Percentiles rank a stretch among this genome's conserved stretches.
Conservation (phyloP, 2,888 invertebrate genomes). For the Tipula vernalis region DNA sequence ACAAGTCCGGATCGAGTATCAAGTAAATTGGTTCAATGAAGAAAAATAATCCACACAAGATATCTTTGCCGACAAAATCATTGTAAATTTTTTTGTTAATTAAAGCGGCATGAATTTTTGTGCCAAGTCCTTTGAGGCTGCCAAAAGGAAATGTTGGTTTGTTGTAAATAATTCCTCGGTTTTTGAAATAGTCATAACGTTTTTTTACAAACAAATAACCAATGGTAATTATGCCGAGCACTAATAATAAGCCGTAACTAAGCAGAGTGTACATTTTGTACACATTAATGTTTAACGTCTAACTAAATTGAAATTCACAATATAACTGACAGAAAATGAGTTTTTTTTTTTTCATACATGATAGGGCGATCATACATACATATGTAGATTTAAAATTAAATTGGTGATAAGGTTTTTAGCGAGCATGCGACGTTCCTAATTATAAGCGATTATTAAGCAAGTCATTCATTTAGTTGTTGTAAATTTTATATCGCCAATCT, state of each 20-base stretch:
- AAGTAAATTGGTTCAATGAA: conserved; percentile 15
- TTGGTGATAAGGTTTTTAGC: too few species aligned
- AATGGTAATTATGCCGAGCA: not conserved
- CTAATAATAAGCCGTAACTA: not conserved
- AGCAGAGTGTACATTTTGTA: not conserved
- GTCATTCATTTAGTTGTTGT: too few species aligned
- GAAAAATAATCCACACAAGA: not conserved
- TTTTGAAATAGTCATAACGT: conserved; percentile 21
- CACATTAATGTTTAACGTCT: not conserved
- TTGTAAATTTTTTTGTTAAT: conserved; percentile 23
- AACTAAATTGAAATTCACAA: not conserved
- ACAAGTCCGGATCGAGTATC: conserved; percentile 23
- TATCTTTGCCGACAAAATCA: conserved; percentile 23
- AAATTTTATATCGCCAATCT: too few species aligned
- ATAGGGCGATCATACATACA: too few species aligned
- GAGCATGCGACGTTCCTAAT: too few species aligned
- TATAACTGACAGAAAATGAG: too few species aligned
- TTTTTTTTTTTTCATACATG: too few species aligned
- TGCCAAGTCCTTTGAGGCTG: conserved; percentile 21
- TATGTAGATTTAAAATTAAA: too few species aligned
- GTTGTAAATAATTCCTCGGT: conserved; percentile 24
- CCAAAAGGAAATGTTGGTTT: conserved; percentile 24
- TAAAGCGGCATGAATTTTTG: conserved; percentile 20
- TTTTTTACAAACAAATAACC: conserved; percentile 9
- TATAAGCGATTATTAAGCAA: too few species aligned